Evolutionary conservation across 1,140 invertebrate genomes (phyloP).

Genomic region (honey bee (Apis mellifera)): Amel_HAv3.1 CM009932.2:4955501-4956000

Average conservation of each 20-base stretch:
- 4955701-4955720: conserved; percentile 58
- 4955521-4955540: too few relatives aligned
- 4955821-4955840: conserved; percentile 10
- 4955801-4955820: conserved; percentile 18
- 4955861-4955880: conserved; percentile 8
- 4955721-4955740: conserved; percentile 61
- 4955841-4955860: background rate
- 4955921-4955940: background rate
- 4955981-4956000: background rate
- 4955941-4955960: background rate
- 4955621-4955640: conserved; percentile 15
- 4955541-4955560: too few relatives aligned
- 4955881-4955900: background rate
- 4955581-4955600: too few relatives aligned
- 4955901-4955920: background rate
- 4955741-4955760: conserved; percentile 36
- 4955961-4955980: too few relatives aligned
- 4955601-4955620: conserved; percentile 40
- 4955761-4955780: background rate
- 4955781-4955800: conserved; percentile 22
- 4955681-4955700: conserved; percentile 53
- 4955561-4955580: too few relatives aligned
- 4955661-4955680: conserved; percentile 58
- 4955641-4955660: conserved; percentile 36
- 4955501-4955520: too few relatives aligned